Evolutionary conservation across 1,140 invertebrate species (phyloP).

Genomic region (Mycetomoellerius zeteki): DNA sequence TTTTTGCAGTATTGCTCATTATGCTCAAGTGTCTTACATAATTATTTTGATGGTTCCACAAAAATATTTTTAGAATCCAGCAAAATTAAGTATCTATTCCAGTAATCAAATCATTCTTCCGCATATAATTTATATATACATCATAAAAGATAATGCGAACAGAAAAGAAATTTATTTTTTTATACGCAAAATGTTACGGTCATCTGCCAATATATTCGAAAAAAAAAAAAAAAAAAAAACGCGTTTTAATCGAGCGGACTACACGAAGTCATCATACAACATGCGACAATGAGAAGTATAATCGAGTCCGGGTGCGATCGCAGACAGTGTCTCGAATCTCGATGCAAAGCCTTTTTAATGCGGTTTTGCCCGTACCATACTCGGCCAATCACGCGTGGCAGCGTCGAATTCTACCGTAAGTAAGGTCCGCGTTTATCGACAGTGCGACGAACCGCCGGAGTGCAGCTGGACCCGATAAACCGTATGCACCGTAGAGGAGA

Average conservation of each 20-base stretch:
- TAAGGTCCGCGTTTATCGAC: slow-evolving; percentile 61
- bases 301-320: slow-evolving; percentile 63
- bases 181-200: background rate
- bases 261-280: background rate
- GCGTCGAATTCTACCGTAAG: slow-evolving; percentile 45
- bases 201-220: background rate
- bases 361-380: slow-evolving; percentile 35
- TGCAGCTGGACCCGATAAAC: slow-evolving; percentile 43
- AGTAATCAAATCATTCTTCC: no score
- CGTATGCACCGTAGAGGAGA: slow-evolving; percentile 53
- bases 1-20: no score
- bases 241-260: background rate
- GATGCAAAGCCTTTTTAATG: slow-evolving; percentile 72
- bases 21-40: no score
- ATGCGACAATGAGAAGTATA: slow-evolving; percentile 62
- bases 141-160: background rate
- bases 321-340: slow-evolving; percentile 61
- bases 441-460: background rate
- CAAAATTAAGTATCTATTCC: no score
- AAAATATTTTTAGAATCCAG: no score
- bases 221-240: slow-evolving; percentile 13
- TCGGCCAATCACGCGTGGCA: slow-evolving; percentile 62
- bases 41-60: no score
- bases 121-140: background rate
- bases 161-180: slow-evolving; percentile 3